A percentile compares a stretch with the other conserved stretches of the same genome.
Evolutionary conservation across 1,140 invertebrate species (phyloP).

Genomic region (Thalassaphorura encarpata): DNA sequence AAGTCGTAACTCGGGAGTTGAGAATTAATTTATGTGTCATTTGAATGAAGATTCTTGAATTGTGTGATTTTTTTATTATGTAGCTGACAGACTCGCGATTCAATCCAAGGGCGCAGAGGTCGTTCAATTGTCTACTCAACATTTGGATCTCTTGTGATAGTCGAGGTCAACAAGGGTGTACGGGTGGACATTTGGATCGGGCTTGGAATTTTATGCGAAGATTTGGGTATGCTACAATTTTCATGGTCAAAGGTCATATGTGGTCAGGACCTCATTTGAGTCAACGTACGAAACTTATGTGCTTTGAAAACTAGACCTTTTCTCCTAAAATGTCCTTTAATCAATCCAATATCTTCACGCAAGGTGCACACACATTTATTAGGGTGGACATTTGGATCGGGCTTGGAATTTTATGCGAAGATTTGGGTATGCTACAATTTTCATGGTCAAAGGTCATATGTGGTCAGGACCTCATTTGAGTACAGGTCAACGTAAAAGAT

Average conservation of each 20-base stretch:
- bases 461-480: too few species aligned
- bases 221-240: constrained; percentile 53
- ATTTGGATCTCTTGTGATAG: constrained; percentile 75
- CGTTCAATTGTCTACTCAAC: constrained; percentile 64
- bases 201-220: constrained; percentile 80
- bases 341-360: too few species aligned
- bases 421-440: constrained; percentile 53
- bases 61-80: constrained; percentile 34
- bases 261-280: too few species aligned
- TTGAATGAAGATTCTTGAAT: neutral
- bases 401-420: constrained; percentile 80
- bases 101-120: constrained; percentile 65
- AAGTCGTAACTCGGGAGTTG: too few species aligned
- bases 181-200: constrained; percentile 75
- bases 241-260: too few species aligned
- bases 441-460: too few species aligned
- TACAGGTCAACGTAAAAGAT: too few species aligned
- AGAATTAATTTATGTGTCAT: too few species aligned
- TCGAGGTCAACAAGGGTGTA: constrained; percentile 63
- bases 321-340: too few species aligned
- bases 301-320: too few species aligned
- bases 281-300: too few species aligned
- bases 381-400: constrained; percentile 75
- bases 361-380: too few species aligned
- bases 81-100: constrained; percentile 52